A percentile compares a stretch with the other conserved stretches of the same genome.
phyloP scores from a whole-genome alignment of 37 sponge, comb jelly and placozoan species.

The Hexactinellida sp. region DNA sequence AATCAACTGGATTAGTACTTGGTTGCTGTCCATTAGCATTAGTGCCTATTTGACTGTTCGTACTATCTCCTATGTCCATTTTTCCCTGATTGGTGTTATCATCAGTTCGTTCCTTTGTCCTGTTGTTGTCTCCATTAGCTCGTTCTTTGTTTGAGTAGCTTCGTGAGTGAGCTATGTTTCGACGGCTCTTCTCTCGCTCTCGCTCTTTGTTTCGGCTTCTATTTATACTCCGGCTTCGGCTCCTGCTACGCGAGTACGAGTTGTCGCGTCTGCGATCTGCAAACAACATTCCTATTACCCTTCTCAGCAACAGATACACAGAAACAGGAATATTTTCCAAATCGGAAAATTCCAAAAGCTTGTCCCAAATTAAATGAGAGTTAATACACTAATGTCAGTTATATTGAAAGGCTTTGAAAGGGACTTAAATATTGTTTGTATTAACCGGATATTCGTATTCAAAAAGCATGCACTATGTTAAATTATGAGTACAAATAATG shows the following conservation, averaged over 20 bases:
- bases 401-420: too few relatives aligned
- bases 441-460: too few relatives aligned
- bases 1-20: constrained; percentile 2
- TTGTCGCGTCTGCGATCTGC: not conserved
- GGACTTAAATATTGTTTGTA: too few relatives aligned
- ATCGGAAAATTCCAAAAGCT: too few relatives aligned
- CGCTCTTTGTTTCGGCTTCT: not conserved
- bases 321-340: too few relatives aligned
- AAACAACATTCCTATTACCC: too few relatives aligned
- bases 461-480: too few relatives aligned
- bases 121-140: not conserved
- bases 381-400: too few relatives aligned
- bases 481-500: too few relatives aligned
- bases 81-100: not conserved
- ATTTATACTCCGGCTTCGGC: not conserved
- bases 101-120: not conserved
- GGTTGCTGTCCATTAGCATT: not conserved
- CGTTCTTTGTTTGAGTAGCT: not conserved
- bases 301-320: too few relatives aligned
- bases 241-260: not conserved
- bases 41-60: not conserved
- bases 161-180: not conserved
- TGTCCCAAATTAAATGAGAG: too few relatives aligned
- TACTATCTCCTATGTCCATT: not conserved
- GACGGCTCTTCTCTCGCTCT: not conserved